phyloP scores from a whole-genome alignment of 1,140 invertebrate species.

The Periplaneta americana region DNA sequence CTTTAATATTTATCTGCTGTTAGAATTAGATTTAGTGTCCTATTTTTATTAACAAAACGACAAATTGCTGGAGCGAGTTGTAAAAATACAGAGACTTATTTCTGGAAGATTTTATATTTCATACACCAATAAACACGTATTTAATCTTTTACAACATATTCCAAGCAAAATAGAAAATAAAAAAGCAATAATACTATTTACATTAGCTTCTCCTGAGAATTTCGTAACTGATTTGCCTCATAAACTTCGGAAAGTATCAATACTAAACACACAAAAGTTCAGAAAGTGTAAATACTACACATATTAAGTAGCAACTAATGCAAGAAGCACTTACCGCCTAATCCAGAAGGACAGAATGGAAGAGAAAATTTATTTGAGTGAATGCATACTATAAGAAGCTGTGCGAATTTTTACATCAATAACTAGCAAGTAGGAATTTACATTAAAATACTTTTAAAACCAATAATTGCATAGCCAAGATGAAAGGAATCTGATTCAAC shows the following conservation, averaged over 20 bases:
- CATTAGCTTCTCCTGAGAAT: not conserved
- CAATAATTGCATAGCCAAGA: too few species aligned
- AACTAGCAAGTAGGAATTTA: too few species aligned
- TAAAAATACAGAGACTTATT: too few species aligned
- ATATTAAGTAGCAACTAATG: not conserved
- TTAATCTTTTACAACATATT: too few species aligned
- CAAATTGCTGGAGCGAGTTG: too few species aligned
- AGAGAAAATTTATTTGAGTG: conserved; percentile 24
- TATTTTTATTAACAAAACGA: too few species aligned
- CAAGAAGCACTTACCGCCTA: conserved; percentile 36
- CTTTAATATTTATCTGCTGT: too few species aligned
- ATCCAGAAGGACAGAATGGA: conserved; percentile 25
- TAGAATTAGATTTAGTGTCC: too few species aligned
- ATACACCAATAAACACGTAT: too few species aligned
- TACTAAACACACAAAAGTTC: not conserved
- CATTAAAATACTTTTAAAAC: too few species aligned
- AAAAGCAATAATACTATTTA: not conserved
- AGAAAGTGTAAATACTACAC: not conserved
- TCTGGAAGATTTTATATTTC: too few species aligned
- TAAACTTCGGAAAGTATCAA: not conserved
- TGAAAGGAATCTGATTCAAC: too few species aligned
- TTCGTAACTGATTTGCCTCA: not conserved
- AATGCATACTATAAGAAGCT: not conserved
- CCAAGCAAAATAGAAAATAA: conserved; percentile 2
- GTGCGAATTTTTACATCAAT: not conserved